phyloP scores from a whole-genome alignment of 2,113 vertebrate genomes.

The Apeltes quadracus region DNA sequence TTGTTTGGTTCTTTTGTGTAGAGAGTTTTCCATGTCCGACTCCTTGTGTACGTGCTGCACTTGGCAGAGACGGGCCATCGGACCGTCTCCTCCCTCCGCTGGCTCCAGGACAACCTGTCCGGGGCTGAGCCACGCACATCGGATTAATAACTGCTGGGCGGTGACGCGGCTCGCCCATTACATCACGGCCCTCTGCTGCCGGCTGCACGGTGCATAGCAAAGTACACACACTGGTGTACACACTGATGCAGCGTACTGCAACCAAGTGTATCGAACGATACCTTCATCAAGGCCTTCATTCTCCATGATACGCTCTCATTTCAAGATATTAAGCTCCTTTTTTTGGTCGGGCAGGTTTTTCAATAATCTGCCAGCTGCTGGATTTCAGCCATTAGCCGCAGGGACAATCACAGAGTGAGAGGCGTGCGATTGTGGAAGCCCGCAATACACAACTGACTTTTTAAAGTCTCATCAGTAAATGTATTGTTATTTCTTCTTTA shows the following conservation, averaged over 20 bases:
- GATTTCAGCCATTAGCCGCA: slow-evolving; percentile 17
- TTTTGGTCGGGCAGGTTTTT: too few species aligned
- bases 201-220: slow-evolving; percentile 10
- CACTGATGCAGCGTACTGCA: not conserved
- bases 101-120: slow-evolving; percentile 31
- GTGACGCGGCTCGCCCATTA: slow-evolving; percentile 44
- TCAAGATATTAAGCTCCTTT: slow-evolving; percentile 19
- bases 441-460: slow-evolving; percentile 11
- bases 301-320: slow-evolving; percentile 2
- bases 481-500: not conserved
- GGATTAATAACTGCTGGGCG: slow-evolving; percentile 53
- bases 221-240: not conserved
- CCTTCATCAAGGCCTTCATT: too few species aligned
- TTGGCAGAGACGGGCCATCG: slow-evolving; percentile 43
- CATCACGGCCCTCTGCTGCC: slow-evolving; percentile 49
- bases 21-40: not conserved
- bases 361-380: too few species aligned
- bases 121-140: slow-evolving; percentile 14
- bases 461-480: not conserved
- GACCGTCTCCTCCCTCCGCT: slow-evolving; percentile 34
- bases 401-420: slow-evolving; percentile 9
- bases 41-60: slow-evolving; percentile 36
- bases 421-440: not conserved
- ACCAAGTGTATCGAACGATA: too few species aligned
- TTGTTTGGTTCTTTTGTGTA: too few species aligned